Conservation (phyloP, 2,113 vertebrate species). For the Azemiops feae region DNA sequence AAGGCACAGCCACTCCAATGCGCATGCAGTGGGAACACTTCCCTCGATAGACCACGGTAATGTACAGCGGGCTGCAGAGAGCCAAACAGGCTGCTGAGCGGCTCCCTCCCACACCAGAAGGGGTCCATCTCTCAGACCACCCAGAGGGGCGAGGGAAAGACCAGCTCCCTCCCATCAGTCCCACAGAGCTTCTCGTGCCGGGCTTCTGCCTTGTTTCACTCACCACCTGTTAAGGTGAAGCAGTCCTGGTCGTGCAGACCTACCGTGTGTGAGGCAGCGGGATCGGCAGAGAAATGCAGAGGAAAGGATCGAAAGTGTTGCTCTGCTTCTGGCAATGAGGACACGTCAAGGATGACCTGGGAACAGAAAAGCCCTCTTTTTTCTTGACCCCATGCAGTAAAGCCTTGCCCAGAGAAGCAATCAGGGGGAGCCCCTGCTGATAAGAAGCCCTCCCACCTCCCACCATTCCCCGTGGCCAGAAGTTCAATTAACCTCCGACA, state of each 20-base stretch:
- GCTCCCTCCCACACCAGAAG: background rate
- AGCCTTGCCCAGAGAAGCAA: background rate
- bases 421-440: background rate
- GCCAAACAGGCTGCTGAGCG: background rate
- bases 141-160: background rate
- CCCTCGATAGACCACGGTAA: slow-evolving; percentile 95
- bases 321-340: slow-evolving; percentile 98
- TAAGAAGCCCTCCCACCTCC: background rate
- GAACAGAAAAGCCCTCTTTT: slow-evolving; percentile 17
- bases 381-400: background rate
- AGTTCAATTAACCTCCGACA: background rate
- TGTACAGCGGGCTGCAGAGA: slow-evolving; percentile 84
- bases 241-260: background rate
- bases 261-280: slow-evolving; percentile 95
- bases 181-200: too few relatives aligned
- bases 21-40: slow-evolving; percentile 98
- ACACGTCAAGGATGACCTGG: slow-evolving; percentile 94
- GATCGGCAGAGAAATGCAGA: slow-evolving; percentile 96
- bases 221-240: background rate
- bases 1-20: slow-evolving; percentile 90
- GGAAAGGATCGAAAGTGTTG: slow-evolving; percentile 97
- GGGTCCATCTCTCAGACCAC: background rate
- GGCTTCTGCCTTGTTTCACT: background rate
- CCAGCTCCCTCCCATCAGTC: background rate
- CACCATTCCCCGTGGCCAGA: background rate